phyloP scores from a whole-genome alignment of 2,888 invertebrate genomes.

The Cephus nigrinus region DNA sequence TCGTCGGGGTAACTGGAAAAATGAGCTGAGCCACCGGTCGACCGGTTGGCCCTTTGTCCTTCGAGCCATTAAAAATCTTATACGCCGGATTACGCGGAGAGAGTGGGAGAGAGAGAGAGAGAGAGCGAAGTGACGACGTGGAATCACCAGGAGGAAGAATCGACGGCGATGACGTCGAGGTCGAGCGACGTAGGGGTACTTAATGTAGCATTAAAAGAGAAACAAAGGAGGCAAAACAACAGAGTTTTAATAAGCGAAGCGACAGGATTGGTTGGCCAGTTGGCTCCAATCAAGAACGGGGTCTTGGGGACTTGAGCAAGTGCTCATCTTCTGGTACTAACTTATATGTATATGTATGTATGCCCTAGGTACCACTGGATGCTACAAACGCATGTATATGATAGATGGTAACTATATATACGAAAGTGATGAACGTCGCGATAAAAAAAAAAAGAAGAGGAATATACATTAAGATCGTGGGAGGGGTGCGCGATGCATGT shows the following conservation, averaged over 20 bases:
- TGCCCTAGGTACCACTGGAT: neutral
- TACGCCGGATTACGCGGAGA: neutral
- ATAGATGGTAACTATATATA: neutral
- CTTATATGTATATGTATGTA: neutral
- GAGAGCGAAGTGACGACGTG: neutral
- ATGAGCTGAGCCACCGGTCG: neutral
- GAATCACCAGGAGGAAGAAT: neutral
- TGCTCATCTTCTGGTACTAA: neutral
- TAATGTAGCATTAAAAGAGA: slow-evolving; percentile 48
- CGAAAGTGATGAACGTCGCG: neutral
- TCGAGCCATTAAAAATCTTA: slow-evolving; percentile 3
- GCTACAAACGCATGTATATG: neutral
- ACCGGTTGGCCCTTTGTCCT: slow-evolving; percentile 1
- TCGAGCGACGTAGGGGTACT: slow-evolving; percentile 22
- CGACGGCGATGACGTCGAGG: slow-evolving; percentile 16
- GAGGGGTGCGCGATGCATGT: neutral
- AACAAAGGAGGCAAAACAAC: slow-evolving; percentile 62
- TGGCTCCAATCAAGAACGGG: slow-evolving; percentile 61
- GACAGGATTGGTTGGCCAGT: slow-evolving; percentile 60
- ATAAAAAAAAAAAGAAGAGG: neutral
- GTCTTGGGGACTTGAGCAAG: slow-evolving; percentile 37
- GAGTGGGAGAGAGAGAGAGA: slow-evolving; percentile 11
- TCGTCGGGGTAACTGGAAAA: neutral
- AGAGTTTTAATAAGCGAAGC: slow-evolving; percentile 59
- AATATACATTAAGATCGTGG: neutral